Conservation (phyloP, 2,797 vertebrate genomes). For the Semaprochilodus insignis region DNA sequence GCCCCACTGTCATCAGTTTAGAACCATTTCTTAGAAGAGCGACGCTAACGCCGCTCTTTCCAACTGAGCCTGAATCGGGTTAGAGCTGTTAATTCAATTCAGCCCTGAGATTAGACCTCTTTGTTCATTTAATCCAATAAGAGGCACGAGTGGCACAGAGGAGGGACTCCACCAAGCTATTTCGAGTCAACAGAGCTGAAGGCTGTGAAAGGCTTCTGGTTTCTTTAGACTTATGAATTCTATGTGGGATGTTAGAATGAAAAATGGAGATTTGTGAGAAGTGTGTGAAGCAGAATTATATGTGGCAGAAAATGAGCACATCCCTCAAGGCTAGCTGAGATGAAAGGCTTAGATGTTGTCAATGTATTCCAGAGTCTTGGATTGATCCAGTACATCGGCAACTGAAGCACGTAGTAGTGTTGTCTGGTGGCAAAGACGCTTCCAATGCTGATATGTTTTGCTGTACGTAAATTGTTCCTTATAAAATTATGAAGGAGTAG, state of each 20-base stretch:
- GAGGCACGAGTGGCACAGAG: neutral
- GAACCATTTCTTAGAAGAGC: neutral
- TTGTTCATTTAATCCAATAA: slow-evolving; percentile 18
- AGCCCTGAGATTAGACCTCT: slow-evolving; percentile 15
- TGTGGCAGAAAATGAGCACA: neutral
- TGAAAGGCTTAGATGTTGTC: neutral
- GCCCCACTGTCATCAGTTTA: neutral
- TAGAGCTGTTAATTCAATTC: slow-evolving; percentile 32
- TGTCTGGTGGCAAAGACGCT: no score
- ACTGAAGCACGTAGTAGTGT: neutral
- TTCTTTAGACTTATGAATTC: neutral
- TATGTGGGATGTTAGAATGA: neutral
- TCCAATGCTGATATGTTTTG: no score
- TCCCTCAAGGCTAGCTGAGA: neutral
- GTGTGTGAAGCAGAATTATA: neutral
- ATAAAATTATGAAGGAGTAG: no score
- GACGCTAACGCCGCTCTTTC: neutral
- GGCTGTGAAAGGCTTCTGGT: neutral
- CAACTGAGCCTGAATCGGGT: slow-evolving; percentile 9
- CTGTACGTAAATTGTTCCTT: no score
- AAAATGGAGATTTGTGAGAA: neutral
- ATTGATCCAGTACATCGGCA: neutral
- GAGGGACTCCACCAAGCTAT: slow-evolving; percentile 13
- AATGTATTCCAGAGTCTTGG: neutral
- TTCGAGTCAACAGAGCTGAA: neutral